Percentiles rank a stretch among this genome's conserved stretches.
phyloP scores from a whole-genome alignment of 2,797 vertebrate genomes.

The Pelochelys cantorii region DNA sequence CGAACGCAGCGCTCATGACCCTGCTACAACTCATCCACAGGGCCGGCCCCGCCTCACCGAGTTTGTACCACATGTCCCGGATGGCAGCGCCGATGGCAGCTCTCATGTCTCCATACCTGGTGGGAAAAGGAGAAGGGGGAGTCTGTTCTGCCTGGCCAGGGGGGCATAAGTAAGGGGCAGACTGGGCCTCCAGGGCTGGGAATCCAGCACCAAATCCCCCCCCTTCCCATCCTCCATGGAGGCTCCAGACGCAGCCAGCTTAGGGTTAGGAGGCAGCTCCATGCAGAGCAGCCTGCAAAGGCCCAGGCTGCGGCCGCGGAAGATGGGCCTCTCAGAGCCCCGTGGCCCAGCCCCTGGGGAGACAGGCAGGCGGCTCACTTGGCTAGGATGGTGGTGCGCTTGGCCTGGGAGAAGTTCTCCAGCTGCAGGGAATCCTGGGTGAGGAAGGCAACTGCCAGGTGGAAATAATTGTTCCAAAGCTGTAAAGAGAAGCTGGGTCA shows the following conservation, averaged over 20 bases:
- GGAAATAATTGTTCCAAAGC: constrained; percentile 76
- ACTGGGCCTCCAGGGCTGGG: neutral
- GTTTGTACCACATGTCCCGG: constrained; percentile 75
- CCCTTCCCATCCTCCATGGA: neutral
- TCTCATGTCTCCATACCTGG: constrained; percentile 73
- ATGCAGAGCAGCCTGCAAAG: too few species aligned
- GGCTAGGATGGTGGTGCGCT: constrained; percentile 62
- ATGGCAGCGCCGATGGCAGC: constrained; percentile 38
- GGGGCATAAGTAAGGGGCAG: neutral
- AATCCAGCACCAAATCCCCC: neutral
- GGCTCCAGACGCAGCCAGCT: neutral
- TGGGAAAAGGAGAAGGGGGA: fast-evolving
- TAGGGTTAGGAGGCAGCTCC: neutral
- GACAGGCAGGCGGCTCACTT: constrained; percentile 57
- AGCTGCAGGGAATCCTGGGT: constrained; percentile 75
- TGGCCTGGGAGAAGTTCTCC: constrained; percentile 73
- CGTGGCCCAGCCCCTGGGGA: neutral
- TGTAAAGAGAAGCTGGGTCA: neutral
- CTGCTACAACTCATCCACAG: too few species aligned
- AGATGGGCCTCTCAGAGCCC: neutral
- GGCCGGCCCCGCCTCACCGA: constrained; percentile 50
- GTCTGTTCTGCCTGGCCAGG: neutral
- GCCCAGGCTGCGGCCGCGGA: fast-evolving
- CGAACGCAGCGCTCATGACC: neutral
- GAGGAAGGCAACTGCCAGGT: constrained; percentile 75